Evolutionary conservation across 2,113 vertebrate species (phyloP), one percentile per base, ranked within the genome.

Genomic region (Phocoena sinus): DNA sequence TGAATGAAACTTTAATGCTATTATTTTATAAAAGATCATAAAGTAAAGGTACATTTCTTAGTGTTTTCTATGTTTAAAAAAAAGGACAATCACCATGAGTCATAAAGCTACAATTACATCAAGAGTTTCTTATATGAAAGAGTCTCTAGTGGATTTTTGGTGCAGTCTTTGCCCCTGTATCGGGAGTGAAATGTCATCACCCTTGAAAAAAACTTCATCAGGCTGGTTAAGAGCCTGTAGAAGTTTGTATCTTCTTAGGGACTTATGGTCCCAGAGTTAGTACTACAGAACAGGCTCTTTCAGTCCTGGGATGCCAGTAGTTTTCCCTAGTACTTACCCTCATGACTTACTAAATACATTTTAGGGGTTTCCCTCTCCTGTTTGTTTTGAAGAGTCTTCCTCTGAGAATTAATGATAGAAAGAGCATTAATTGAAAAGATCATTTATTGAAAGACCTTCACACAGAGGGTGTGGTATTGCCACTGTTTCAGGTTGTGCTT

Each of bases 1-100:
- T n/a, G 28, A 85, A 63, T 82, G 77, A 89, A 79, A 44, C 15
- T 73, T 23, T 83, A 60, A 65, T 93, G n/a, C 47, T 91, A 0
- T 88, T 92, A 53, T 91, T 96, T 96, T 82, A n/a, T 89, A 82
- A 79, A 87, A 89, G n/a, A 92, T 56, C 38, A 65, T 94, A 96
- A 85, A 93, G 41, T 68, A 87, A 87, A 94, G n/a, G n/a, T 89
- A 74, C 17, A 10, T 58, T 83, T 79, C 76, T 89, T 89, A 86
- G 58, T 79, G 76, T 84, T 92, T 83, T 77, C 28, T 68, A 3
- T 62, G 21, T 89, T 76, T 1, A 31, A 68, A 82, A 58, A 56
- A 47, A 89, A 28, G 44, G 76, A 17, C 20, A 63, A 10, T 53
- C 65, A 60, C 31, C 2, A 4, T 71, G 80, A 95, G 36, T 81